Evolutionary conservation across 2,113 vertebrate genomes (phyloP).

Genomic region (Elachura formosa): DNA sequence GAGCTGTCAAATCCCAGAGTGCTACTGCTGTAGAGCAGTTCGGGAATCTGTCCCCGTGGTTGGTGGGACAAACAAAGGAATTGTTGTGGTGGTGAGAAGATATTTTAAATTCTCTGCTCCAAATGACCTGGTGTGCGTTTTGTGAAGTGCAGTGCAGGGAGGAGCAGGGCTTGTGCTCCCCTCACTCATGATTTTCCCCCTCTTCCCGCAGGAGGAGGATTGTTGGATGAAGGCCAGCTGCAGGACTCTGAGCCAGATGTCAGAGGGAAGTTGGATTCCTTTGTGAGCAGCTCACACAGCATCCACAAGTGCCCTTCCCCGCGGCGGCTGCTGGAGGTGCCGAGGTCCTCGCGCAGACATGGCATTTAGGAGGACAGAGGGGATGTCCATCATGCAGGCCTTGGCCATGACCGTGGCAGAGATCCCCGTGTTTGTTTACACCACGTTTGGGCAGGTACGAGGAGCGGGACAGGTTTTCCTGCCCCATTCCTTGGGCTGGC

Average conservation of each 20-base stretch:
- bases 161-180: rapidly evolving
- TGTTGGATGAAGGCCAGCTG: neutral
- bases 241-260: neutral
- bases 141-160: neutral
- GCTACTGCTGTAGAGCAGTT: neutral
- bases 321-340: neutral
- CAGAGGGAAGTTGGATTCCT: neutral
- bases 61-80: neutral
- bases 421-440: conserved; percentile 96
- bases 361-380: conserved; percentile 84
- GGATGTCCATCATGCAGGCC: conserved; percentile 91
- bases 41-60: neutral
- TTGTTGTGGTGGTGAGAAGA: neutral
- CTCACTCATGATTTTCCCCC: neutral
- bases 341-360: conserved; percentile 51
- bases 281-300: neutral
- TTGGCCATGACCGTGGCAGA: conserved; percentile 97
- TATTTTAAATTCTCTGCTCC: neutral
- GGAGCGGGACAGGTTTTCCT: neutral
- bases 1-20: neutral
- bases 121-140: neutral
- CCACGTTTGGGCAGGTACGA: conserved; percentile 92
- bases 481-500: neutral
- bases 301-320: neutral
- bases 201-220: neutral